Evolutionary conservation across 2,797 vertebrate species (phyloP), one percentile per base, ranked within the genome.

Genomic region (Aythya fuligula): DNA sequence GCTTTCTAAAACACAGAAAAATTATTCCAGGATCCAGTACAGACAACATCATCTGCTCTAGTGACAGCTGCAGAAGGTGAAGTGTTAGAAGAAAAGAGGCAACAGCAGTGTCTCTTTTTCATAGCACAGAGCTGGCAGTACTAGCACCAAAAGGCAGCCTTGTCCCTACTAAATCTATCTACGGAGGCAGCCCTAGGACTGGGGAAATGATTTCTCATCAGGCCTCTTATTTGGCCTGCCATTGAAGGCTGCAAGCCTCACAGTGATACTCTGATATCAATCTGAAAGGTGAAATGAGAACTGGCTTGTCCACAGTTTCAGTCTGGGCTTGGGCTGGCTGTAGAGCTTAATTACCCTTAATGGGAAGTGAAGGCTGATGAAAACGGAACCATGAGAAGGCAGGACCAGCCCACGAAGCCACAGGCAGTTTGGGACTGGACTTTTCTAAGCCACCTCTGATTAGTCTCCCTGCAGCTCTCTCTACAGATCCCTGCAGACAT

Each of bases 221-320:
- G 16, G 11, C 4, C 7, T 41, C 25, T 58, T 54, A 13, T 69
- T 92, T 72, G 47, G 2, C n/a, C 41, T 1, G 0, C 9, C 25
- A 81, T 36, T 61, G 65, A 87, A 14, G 43, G 30, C 6, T 65
- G 8, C 18, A 57, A 77, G 27, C 43, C n/a, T 85, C 36, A 11
- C 36, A 38, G 45, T 89, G 9, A 45, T 39, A 16, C 6, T 51
- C 49, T 54, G 22, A n/a, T 1, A 2, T 41, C 0, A 0, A 4
- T 80, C 57, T 58, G 41, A 78, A 81, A 84, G 49, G 70, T 47
- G 10, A 64, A 47, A 57, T 18, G 43, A 67, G 24, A 79, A 20
- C 36, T 77, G 34, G 2, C 30, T n/a, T 47, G 30, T 32, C 21
- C 38, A 57, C 17, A 6, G 5, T 8, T 80, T 53, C 12, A 64